phyloP scores from a whole-genome alignment of 2,888 invertebrate species.

The Clitarchus hookeri region DNA sequence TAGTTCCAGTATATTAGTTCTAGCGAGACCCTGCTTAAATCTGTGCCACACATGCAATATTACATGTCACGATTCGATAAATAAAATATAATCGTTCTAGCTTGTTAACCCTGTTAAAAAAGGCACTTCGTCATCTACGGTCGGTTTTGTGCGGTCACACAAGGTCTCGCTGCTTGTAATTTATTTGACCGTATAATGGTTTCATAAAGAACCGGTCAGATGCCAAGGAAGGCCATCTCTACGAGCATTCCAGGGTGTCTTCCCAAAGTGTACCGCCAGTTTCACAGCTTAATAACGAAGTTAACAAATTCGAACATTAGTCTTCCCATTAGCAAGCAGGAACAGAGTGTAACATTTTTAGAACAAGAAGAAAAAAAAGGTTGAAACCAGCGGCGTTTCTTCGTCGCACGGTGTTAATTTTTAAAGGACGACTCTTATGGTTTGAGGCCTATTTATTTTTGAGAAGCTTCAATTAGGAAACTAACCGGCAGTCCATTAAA shows the following conservation, averaged over 20 bases:
- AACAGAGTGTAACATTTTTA: neutral
- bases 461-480: too few relatives aligned
- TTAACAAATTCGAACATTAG: neutral
- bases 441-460: too few relatives aligned
- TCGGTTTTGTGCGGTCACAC: too few relatives aligned
- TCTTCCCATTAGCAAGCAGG: neutral
- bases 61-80: neutral
- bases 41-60: neutral
- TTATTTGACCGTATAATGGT: neutral
- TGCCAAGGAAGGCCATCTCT: neutral
- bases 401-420: too few relatives aligned
- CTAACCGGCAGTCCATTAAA: too few relatives aligned
- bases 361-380: too few relatives aligned
- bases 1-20: neutral
- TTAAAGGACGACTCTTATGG: too few relatives aligned
- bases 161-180: neutral
- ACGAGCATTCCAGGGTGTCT: neutral
- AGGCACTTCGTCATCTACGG: neutral
- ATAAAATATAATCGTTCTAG: neutral
- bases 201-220: neutral
- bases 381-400: too few relatives aligned
- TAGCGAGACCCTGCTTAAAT: neutral
- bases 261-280: neutral
- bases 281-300: neutral
- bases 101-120: conserved; percentile 7